These are phyloP conservation scores for Herpetotheres cachinnans DNA, from an alignment of 2,113 vertebrate species.

Conservation along the genomic window DNA sequence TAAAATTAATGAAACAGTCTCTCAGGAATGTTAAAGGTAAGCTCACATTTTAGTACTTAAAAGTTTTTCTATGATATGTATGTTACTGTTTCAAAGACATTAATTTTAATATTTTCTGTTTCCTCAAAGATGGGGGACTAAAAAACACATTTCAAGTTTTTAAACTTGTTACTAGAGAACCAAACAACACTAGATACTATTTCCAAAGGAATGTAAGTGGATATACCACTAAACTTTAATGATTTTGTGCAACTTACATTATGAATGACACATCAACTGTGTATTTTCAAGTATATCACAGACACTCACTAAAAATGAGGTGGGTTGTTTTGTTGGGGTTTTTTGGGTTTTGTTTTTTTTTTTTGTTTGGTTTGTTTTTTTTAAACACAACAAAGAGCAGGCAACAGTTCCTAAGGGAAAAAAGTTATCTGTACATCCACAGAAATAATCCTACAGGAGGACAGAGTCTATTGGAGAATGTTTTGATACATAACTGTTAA, in stretches of 20 bases:
- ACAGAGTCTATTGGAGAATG: neutral
- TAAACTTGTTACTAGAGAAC: neutral
- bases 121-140: neutral
- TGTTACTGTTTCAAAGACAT: neutral
- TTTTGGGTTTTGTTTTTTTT: neutral
- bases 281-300: neutral
- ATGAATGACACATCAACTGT: neutral
- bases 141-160: neutral
- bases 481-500: neutral
- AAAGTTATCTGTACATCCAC: rapidly evolving
- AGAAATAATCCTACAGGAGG: neutral
- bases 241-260: neutral
- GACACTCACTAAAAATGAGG: neutral
- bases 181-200: neutral
- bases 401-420: neutral
- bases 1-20: neutral
- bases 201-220: neutral
- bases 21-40: neutral
- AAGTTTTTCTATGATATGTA: neutral
- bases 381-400: neutral
- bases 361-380: neutral
- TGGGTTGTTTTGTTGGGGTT: neutral
- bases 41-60: neutral
- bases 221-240: neutral
- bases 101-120: neutral